Evolutionary conservation across 53 echinoderm and acorn worm genomes (phyloP).

Genomic region (Mesocentrotus franciscanus): DNA sequence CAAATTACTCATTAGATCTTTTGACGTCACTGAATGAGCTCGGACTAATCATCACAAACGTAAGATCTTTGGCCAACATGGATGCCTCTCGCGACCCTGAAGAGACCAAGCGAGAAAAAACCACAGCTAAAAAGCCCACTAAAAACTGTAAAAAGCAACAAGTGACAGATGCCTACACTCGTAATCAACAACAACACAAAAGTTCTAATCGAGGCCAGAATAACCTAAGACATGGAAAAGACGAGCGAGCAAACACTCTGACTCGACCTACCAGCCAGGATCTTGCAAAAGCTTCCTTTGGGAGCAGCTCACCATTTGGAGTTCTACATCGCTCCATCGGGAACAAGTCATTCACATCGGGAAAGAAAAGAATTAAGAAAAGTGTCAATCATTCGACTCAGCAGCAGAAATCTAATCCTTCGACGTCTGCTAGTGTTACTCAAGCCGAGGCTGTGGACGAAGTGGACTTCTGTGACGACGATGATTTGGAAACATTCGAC

Average conservation of each 20-base stretch:
- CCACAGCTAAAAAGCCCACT: not conserved
- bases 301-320: not conserved
- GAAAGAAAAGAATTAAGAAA: not conserved
- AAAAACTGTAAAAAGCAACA: not conserved
- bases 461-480: not conserved
- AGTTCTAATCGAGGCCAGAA: not conserved
- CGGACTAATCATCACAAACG: constrained; percentile 52
- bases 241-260: not conserved
- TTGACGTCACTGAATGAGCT: constrained; percentile 15
- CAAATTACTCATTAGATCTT: not conserved
- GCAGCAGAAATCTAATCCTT: not conserved
- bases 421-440: not conserved
- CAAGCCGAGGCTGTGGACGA: not conserved
- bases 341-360: not conserved
- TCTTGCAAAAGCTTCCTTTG: not conserved
- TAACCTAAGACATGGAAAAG: not conserved
- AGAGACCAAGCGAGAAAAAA: not conserved
- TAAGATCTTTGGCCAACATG: constrained; percentile 34
- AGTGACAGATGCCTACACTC: not conserved
- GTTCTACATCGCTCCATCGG: not conserved
- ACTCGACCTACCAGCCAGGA: not conserved
- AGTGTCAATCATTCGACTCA: not conserved
- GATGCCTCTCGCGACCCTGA: not conserved
- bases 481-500: constrained; percentile 14
- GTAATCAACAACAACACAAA: not conserved